Conservation (phyloP, 1,140 invertebrate species). For the Branchinecta lynchi region DNA sequence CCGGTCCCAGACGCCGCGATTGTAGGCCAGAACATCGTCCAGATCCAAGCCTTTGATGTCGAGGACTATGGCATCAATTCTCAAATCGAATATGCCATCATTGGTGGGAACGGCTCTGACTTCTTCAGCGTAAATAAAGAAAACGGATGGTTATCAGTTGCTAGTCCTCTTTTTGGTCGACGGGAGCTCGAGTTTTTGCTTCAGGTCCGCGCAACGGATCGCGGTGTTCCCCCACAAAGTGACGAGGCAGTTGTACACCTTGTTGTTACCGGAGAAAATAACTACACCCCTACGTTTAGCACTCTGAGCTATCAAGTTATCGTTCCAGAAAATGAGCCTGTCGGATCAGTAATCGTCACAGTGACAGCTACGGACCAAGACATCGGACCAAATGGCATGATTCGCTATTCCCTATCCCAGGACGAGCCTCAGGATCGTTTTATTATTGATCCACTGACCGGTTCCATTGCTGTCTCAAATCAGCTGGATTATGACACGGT, state of each 20-base stretch:
- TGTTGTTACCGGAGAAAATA: conserved; percentile 70
- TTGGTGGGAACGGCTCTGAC: conserved; percentile 57
- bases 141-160: conserved; percentile 62
- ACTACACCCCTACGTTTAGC: conserved; percentile 59
- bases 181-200: conserved; percentile 41
- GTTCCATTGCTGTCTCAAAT: conserved; percentile 59
- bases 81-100: conserved; percentile 62
- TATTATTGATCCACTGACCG: conserved; percentile 53
- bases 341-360: conserved; percentile 65
- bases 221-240: conserved; percentile 64
- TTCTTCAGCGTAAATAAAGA: conserved; percentile 57
- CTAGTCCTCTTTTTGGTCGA: conserved; percentile 39
- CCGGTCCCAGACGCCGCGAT: conserved; percentile 61
- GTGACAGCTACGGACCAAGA: conserved; percentile 71
- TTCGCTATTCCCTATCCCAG: conserved; percentile 63
- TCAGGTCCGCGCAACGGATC: conserved; percentile 53
- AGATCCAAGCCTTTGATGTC: conserved; percentile 56
- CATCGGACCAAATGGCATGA: conserved; percentile 68
- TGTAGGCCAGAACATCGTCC: conserved; percentile 43
- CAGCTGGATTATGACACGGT: conserved; percentile 72
- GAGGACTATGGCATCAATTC: conserved; percentile 70
- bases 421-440: conserved; percentile 64
- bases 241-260: conserved; percentile 55
- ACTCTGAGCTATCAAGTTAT: conserved; percentile 71
- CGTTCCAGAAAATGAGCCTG: conserved; percentile 74